These are phyloP conservation scores for Mechanitis mazaeus DNA, from an alignment of 2,888 invertebrate species.

Conservation along the genomic window DNA sequence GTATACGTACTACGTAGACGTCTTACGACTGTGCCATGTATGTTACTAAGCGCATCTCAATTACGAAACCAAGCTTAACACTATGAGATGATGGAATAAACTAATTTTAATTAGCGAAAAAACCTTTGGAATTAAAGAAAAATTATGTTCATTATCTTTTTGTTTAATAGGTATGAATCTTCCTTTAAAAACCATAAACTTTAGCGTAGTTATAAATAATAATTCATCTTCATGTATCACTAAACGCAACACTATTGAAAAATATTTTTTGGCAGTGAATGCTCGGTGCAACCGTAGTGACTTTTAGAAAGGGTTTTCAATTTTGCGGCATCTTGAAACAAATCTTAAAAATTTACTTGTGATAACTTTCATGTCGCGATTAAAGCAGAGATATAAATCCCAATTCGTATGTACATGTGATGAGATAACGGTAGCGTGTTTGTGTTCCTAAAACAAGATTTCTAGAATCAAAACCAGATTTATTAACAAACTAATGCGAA, in stretches of 20 bases:
- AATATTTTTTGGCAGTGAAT: conserved; percentile 1
- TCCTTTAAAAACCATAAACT: too few relatives aligned
- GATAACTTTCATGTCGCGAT: neutral
- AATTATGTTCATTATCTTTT: neutral
- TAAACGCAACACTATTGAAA: neutral
- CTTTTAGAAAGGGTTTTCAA: neutral
- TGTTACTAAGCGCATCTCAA: conserved; percentile 30
- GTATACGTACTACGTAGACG: conserved; percentile 43
- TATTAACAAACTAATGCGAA: neutral
- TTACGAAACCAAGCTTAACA: conserved; percentile 1
- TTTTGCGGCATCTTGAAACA: neutral
- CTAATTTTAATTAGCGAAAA: too few relatives aligned
- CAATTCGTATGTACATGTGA: neutral
- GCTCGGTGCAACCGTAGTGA: neutral
- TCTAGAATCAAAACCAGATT: neutral
- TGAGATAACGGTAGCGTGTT: neutral
- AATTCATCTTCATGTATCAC: neutral
- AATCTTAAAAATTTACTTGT: neutral
- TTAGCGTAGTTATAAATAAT: neutral
- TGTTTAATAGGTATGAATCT: neutral
- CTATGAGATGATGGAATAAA: too few relatives aligned
- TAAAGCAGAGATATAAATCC: neutral
- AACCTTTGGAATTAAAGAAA: neutral
- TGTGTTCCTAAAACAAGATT: neutral
- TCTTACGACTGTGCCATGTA: conserved; percentile 43